A percentile compares a stretch with the other conserved stretches of the same genome.
Evolutionary conservation across 53 echinoderm and acorn worm species (phyloP).

Genomic region (Crossaster papposus): DNA sequence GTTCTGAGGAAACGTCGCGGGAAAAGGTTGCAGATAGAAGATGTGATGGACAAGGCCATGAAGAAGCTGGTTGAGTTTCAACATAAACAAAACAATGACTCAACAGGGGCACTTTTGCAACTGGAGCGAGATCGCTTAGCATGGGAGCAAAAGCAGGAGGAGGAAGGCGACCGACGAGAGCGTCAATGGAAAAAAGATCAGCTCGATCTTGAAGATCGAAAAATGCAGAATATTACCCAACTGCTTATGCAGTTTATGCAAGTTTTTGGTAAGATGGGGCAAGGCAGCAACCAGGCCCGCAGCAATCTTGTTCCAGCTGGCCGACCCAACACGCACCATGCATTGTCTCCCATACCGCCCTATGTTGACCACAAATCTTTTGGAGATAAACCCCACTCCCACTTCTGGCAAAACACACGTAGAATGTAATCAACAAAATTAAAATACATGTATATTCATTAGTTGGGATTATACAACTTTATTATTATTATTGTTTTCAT

Average conservation of each 20-base stretch:
- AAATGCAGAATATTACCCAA: no score
- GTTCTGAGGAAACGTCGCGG: constrained; percentile 39
- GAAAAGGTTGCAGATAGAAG: constrained; percentile 19
- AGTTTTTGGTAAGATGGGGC: no score
- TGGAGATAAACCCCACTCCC: neutral
- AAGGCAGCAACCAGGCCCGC: no score
- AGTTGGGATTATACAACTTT: no score
- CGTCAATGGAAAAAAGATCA: neutral
- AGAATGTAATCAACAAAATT: neutral
- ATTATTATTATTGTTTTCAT: no score
- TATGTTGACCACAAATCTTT: neutral
- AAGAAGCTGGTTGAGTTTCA: constrained; percentile 14
- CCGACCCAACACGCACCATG: neutral
- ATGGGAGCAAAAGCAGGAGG: constrained; percentile 28
- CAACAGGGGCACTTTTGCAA: constrained; percentile 25
- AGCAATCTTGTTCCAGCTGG: no score
- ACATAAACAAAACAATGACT: constrained; percentile 4
- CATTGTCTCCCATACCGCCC: no score
- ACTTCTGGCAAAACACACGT: neutral
- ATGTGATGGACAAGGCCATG: constrained; percentile 30
- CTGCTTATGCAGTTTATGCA: no score
- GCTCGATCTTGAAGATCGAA: neutral
- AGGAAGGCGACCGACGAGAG: neutral
- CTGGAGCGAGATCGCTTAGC: constrained; percentile 17
- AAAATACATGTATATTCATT: no score